Evolutionary conservation across 1,140 invertebrate species (phyloP), one percentile per base, ranked within the genome.

Genomic region (Heliothis subflexa): DNA sequence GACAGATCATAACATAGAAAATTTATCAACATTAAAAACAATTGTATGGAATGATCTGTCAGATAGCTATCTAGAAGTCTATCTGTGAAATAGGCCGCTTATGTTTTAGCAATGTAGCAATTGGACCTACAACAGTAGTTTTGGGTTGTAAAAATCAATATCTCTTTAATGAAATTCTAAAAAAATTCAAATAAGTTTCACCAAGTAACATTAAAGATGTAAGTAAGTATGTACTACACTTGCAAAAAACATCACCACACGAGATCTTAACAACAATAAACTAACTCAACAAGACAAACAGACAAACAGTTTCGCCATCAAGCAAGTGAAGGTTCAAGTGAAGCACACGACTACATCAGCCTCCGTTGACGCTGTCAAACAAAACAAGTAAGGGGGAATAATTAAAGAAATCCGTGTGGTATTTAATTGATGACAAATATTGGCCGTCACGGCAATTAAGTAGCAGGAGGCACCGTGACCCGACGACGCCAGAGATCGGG

Each of bases 351-450:
- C 13, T 70, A 52, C 66, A 70, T 70, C 12, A 14, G 57, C 49
- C 45, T n/a, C 49, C 18, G 4, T 16, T 64, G 62, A 50, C 66
- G 73, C 78, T 66, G 74, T 71, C 73, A 40, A 50, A 62, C 73
- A 75, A 75, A 75, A 62, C 79, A 79, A 78, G 66, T 75, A 21
- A 64, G 78, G 75, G 81, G 78, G 83, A 88, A 86, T 86, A 88
- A 88, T 88, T 86, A 85, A 85, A 81, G 62, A 81, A 85, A 85
- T 72, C 78, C 79, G 73, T 78, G 66, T 61, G 72, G 55, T 85
- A 82, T 86, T 87, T 89, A 88, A 91, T 91, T 89, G 88, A 90
- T 84, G 82, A 89, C 89, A 89, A 91, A 91, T 90, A 91, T 91
- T 91, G 79, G 78, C 78, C 50, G 89, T 90, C 88, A 91, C 88